Evolutionary conservation across 2,888 invertebrate genomes (phyloP).

Genomic region (Ophioninae sp.): DNA sequence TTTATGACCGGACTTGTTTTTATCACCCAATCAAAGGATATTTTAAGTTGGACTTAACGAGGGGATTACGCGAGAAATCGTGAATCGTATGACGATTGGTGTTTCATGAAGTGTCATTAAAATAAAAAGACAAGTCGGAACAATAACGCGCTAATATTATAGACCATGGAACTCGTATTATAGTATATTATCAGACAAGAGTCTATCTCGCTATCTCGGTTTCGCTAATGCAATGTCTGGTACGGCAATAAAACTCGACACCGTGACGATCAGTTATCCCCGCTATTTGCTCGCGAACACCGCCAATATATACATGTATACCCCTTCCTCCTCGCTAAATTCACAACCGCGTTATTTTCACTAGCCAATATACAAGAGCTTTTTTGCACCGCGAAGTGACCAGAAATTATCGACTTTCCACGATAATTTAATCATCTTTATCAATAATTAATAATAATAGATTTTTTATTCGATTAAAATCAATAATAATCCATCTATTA

Average conservation of each 20-base stretch:
- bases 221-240: not conserved
- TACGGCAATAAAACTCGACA: conserved; percentile 1
- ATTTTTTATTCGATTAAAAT: not conserved
- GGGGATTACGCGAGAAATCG: not conserved
- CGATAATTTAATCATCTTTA: not conserved
- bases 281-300: not conserved
- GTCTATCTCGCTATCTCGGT: not conserved
- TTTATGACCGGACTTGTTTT: not conserved
- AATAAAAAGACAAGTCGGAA: not conserved
- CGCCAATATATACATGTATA: not conserved
- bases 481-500: not conserved
- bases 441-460: not conserved
- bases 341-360: not conserved
- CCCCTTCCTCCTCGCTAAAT: not conserved
- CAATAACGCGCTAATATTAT: conserved; percentile 5
- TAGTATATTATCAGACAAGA: conserved; percentile 1
- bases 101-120: not conserved
- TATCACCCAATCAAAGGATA: not conserved
- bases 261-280: conserved; percentile 7
- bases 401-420: not conserved
- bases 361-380: not conserved
- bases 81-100: not conserved
- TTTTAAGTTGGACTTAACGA: not conserved
- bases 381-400: not conserved
- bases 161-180: not conserved